Evolutionary conservation across 1,140 invertebrate species (phyloP).

Genomic region (Leptopilina clavipes): DNA sequence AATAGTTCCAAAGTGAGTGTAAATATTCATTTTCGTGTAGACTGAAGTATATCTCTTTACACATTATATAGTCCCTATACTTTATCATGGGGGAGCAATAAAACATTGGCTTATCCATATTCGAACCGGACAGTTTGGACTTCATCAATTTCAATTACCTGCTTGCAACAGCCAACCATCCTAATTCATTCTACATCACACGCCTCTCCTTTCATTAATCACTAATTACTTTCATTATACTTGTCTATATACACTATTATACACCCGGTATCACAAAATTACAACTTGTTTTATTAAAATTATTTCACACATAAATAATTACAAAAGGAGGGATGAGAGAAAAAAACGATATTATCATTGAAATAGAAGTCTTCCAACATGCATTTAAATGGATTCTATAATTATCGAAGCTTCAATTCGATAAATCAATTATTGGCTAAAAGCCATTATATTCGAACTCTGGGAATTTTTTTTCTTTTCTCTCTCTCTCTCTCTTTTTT

Average conservation of each 20-base stretch:
- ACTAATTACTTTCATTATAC: constrained; percentile 24
- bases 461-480: background rate
- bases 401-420: background rate
- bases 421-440: constrained; percentile 1
- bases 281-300: constrained; percentile 3
- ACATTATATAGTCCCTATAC: background rate
- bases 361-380: background rate
- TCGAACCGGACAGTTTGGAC: constrained; percentile 25
- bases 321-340: no score
- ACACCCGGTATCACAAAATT: background rate
- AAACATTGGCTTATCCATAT: constrained; percentile 31
- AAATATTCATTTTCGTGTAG: constrained; percentile 29
- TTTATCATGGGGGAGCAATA: constrained; percentile 16
- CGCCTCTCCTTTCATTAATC: constrained; percentile 17
- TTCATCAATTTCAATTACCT: constrained; percentile 31
- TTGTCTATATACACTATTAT: background rate
- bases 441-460: background rate
- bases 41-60: constrained; percentile 10
- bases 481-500: no score
- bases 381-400: background rate
- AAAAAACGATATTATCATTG: background rate
- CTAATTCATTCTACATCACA: constrained; percentile 16
- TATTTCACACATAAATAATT: background rate
- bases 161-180: constrained; percentile 17
- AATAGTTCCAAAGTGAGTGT: constrained; percentile 30